Evolutionary conservation across 2,888 invertebrate species (phyloP), one percentile per base, ranked within the genome.

Genomic region (Lampropteryx suffumata): DNA sequence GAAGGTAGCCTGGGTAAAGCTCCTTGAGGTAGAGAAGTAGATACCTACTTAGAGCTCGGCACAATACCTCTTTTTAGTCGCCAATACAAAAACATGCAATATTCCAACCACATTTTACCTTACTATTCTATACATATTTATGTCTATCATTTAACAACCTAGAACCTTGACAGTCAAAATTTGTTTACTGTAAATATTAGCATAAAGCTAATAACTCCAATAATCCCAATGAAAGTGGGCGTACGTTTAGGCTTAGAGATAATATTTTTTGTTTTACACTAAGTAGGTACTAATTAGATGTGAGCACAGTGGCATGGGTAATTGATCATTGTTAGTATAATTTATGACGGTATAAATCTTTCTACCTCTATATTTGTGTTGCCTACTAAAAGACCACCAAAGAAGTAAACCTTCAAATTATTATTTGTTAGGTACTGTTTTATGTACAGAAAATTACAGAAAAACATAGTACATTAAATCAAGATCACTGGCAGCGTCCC

Each of bases 181-280:
- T n/a, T 64, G 64, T 49, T 63, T 57, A 49, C 36, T 69, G 72
- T 72, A 69, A 71, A 69, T 66, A 69, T 62, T 64, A 33, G 50
- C 66, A 69, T 68, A 61, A 62, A 65, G 62, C 58, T 43, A 17
- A 17, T 17, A 50, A 57, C 64, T 47, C 59, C 59, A 63, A 35
- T 7, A 65, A 63, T 42, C 41, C 28, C 44, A 61, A 60, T 55
- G 54, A 57, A 64, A 56, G 70, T 69, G 58, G 70, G 73, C 62
- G 69, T 56, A 9, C 33, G 35, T 55, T 65, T 57, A 51, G 52
- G 40, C 35, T 48, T 36, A 29, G 49, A 58, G 64, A 63, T 57
- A 40, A 35, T 55, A 35, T 59, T 54, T 62, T 50, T 61, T 59
- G 62, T 69, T 56, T 66, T 61, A 67, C 63, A 65, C 58, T 65